phyloP scores from a whole-genome alignment of 2,888 invertebrate species.

The Limnephilus marmoratus region DNA sequence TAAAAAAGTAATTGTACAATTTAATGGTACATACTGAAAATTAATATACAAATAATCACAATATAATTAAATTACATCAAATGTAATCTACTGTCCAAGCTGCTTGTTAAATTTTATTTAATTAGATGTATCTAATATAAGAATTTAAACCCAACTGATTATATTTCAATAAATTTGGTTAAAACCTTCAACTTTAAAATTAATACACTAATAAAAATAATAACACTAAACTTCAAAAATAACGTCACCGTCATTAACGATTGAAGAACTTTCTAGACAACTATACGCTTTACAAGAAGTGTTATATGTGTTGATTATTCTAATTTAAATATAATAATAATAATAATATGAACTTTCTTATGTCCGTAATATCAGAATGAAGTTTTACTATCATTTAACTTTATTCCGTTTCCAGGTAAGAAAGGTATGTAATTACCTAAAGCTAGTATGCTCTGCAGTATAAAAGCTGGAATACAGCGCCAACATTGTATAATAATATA shows the following conservation, averaged over 20 bases:
- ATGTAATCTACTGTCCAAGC: slow-evolving; percentile 19
- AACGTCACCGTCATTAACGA: background rate
- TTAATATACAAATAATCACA: slow-evolving; percentile 21
- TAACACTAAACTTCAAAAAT: slow-evolving; percentile 8
- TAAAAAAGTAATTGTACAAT: slow-evolving; percentile 2
- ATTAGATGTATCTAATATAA: background rate
- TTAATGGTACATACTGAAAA: background rate
- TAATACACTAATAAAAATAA: slow-evolving; percentile 21
- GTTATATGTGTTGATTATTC: slow-evolving; percentile 10
- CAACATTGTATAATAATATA: slow-evolving; percentile 19
- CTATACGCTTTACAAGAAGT: slow-evolving; percentile 12
- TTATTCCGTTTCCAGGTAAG: slow-evolving; percentile 28
- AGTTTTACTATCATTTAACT: slow-evolving; percentile 25
- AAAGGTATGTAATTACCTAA: slow-evolving; percentile 25
- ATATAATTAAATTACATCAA: slow-evolving; percentile 27
- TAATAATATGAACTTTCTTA: slow-evolving; percentile 7
- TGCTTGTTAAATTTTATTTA: slow-evolving; percentile 23
- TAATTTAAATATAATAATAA: slow-evolving; percentile 2
- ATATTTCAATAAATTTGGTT: slow-evolving; percentile 15
- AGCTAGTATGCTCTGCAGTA: slow-evolving; percentile 45
- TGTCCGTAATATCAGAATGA: slow-evolving; percentile 14
- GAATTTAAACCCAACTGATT: background rate
- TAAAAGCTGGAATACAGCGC: slow-evolving; percentile 43
- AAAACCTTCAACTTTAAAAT: slow-evolving; percentile 21
- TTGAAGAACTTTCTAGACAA: slow-evolving; percentile 14